phyloP scores from a whole-genome alignment of 2,113 vertebrate species.

The Albula glossodonta region DNA sequence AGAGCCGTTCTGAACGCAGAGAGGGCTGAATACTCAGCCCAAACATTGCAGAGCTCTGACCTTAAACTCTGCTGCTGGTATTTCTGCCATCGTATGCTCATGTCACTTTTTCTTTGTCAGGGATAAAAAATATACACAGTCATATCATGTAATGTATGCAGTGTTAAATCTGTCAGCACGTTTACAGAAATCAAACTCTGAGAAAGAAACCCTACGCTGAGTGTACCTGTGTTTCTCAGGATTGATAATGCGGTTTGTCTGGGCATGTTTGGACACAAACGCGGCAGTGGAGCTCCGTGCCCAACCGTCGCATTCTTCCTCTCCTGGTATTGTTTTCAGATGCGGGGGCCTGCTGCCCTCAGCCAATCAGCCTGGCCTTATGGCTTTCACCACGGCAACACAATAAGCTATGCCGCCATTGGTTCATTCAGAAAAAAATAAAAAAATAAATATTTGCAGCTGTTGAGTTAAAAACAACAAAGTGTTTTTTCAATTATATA shows the following conservation, averaged over 20 bases:
- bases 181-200: conserved; percentile 46
- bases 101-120: too few relatives aligned
- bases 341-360: conserved; percentile 17
- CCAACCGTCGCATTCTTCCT: conserved; percentile 46
- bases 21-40: too few relatives aligned
- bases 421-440: conserved; percentile 15
- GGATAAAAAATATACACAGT: too few relatives aligned
- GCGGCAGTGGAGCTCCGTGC: conserved; percentile 50
- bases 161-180: background rate
- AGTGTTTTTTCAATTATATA: background rate
- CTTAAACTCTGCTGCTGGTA: too few relatives aligned
- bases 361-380: conserved; percentile 27
- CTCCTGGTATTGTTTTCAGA: conserved; percentile 54
- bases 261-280: conserved; percentile 63
- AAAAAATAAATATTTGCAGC: conserved; percentile 17
- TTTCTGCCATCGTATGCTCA: too few relatives aligned
- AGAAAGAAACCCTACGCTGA: conserved; percentile 22
- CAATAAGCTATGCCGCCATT: conserved; percentile 12
- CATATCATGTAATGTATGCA: background rate
- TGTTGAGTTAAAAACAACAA: conserved; percentile 11
- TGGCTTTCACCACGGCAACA: conserved; percentile 33
- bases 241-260: conserved; percentile 36
- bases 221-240: too few relatives aligned
- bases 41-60: too few relatives aligned
- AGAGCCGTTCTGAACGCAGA: too few relatives aligned